Percentiles rank a stretch among this genome's conserved stretches.
Conservation (phyloP, 2,888 invertebrate species). For the Drosophila borborema region DNA sequence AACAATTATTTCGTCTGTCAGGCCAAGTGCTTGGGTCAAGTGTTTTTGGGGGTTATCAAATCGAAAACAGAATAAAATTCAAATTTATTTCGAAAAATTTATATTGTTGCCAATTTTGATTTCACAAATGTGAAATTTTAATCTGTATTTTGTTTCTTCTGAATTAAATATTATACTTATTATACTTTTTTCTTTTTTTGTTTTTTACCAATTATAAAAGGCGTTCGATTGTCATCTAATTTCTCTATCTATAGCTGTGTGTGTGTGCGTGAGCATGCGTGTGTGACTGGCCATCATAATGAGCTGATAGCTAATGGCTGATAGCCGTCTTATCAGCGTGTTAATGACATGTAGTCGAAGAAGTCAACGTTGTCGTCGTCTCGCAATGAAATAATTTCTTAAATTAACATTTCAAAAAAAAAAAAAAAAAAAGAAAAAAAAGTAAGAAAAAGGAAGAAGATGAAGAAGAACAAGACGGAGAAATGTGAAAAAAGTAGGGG, state of each 20-base stretch:
- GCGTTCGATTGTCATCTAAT: constrained; percentile 50
- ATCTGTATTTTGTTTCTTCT: constrained; percentile 2
- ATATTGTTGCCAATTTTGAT: constrained; percentile 42
- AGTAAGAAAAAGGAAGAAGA: too few species aligned
- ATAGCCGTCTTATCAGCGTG: constrained; percentile 62
- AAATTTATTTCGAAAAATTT: constrained; percentile 8
- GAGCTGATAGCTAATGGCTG: constrained; percentile 57
- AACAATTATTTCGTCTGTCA: constrained; percentile 50
- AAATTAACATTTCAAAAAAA: constrained; percentile 66
- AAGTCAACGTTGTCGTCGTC: constrained; percentile 42
- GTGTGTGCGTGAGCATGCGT: constrained; percentile 4
- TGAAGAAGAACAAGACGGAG: not conserved
- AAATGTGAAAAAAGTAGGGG: constrained; percentile 1
- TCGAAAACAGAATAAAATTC: constrained; percentile 1
- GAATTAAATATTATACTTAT: constrained; percentile 3
- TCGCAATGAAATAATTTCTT: constrained; percentile 76
- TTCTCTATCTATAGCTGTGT: constrained; percentile 32
- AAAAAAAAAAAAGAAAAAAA: too few species aligned
- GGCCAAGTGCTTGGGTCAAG: constrained; percentile 21
- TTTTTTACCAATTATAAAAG: constrained; percentile 63
- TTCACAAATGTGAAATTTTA: constrained; percentile 7
- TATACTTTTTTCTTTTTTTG: not conserved
- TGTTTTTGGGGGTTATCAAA: constrained; percentile 31
- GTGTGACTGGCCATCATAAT: constrained; percentile 53
- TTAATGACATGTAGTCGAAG: constrained; percentile 59